These are phyloP conservation scores for Mamestra configurata DNA, from an alignment of 1,140 invertebrate genomes.

Conservation along the genomic window DNA sequence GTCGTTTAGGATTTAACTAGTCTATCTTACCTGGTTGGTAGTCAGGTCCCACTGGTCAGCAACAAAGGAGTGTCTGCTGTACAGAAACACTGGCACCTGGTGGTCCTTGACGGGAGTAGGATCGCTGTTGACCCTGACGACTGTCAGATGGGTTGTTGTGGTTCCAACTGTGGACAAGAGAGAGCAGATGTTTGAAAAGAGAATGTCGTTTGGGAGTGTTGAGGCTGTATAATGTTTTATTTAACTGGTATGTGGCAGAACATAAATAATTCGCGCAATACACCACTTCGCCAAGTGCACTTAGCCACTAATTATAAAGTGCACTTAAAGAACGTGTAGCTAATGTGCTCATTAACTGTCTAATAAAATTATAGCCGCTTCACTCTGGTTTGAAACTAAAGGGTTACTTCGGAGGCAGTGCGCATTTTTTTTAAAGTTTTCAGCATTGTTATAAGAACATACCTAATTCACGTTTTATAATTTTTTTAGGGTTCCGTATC, in stretches of 20 bases:
- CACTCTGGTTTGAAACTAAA: neutral
- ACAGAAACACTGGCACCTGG: slow-evolving; percentile 95
- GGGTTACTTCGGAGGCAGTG: too few relatives aligned
- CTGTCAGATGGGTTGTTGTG: slow-evolving; percentile 92
- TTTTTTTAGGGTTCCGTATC: too few relatives aligned
- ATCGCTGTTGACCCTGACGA: slow-evolving; percentile 91
- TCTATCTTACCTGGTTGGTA: slow-evolving; percentile 91
- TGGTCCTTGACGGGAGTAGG: slow-evolving; percentile 94
- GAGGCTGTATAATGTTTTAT: too few relatives aligned
- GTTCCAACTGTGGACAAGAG: slow-evolving; percentile 89
- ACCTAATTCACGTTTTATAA: too few relatives aligned
- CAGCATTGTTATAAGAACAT: too few relatives aligned
- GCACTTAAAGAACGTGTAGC: neutral
- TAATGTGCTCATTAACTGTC: neutral
- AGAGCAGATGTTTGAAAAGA: neutral
- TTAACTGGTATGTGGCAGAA: too few relatives aligned
- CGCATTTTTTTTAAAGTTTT: too few relatives aligned
- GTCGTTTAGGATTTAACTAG: neutral
- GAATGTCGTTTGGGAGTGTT: neutral
- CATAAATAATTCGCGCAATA: too few relatives aligned
- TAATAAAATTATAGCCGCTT: neutral
- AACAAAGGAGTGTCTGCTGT: slow-evolving; percentile 89
- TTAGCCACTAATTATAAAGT: neutral
- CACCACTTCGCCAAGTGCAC: neutral
- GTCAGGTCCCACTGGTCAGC: slow-evolving; percentile 96